Percentiles rank a stretch among this genome's conserved stretches.
phyloP scores from a whole-genome alignment of 2,888 invertebrate species.

The Phania funesta region DNA sequence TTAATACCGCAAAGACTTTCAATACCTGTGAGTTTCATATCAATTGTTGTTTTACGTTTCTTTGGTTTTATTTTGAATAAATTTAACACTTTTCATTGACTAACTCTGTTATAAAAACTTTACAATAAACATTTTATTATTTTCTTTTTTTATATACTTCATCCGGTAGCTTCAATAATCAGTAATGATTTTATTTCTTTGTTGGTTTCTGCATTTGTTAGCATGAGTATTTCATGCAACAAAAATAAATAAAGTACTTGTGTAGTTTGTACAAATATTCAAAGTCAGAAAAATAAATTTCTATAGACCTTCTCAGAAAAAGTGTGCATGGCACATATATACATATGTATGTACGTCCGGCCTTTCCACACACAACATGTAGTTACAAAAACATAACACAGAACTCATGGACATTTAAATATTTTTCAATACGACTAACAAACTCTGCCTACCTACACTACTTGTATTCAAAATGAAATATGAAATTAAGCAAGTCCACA shows the following conservation, averaged over 20 bases:
- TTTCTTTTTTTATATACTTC: conserved; percentile 50
- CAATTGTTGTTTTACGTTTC: background rate
- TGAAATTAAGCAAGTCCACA: conserved; percentile 34
- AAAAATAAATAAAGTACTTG: conserved; percentile 8
- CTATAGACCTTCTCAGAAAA: conserved; percentile 39
- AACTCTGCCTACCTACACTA: background rate
- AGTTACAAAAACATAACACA: conserved; percentile 18
- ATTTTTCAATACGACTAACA: too few relatives aligned
- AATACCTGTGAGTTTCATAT: too few relatives aligned
- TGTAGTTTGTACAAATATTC: conserved; percentile 29
- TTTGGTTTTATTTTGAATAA: background rate
- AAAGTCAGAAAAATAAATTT: conserved; percentile 53
- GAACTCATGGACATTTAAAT: conserved; percentile 37
- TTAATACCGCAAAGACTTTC: too few relatives aligned
- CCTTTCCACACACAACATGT: conserved; percentile 23
- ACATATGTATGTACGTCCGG: conserved; percentile 42
- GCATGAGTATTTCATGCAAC: background rate
- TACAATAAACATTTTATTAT: conserved; percentile 10
- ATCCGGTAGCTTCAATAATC: conserved; percentile 64
- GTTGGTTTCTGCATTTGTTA: conserved; percentile 26
- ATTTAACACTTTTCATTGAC: background rate
- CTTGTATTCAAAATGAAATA: conserved; percentile 26
- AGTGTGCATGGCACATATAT: background rate
- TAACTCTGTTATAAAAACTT: conserved; percentile 6
- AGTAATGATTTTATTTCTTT: conserved; percentile 45